Evolutionary conservation across 1,140 invertebrate genomes (phyloP), one percentile per base, ranked within the genome.

Genomic region (Plectrocnemia conspersa): DNA sequence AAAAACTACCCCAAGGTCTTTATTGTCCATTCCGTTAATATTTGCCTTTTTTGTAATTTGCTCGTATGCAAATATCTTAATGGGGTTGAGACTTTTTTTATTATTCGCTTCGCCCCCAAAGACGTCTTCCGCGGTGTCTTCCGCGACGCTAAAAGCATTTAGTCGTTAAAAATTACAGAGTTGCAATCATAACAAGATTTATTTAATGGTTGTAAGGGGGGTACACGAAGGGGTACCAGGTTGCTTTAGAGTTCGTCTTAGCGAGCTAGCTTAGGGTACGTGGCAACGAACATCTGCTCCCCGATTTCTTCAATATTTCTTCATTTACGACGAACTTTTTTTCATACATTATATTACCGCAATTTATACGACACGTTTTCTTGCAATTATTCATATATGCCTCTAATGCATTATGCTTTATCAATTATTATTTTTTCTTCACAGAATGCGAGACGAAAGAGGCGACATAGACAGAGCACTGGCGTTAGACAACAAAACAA

Each of bases 361-460:
- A n/a, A n/a, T n/a, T n/a, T n/a, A n/a, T n/a, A n/a, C n/a, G n/a
- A n/a, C n/a, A n/a, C n/a, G n/a, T n/a, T n/a, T n/a, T n/a, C n/a
- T n/a, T n/a, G n/a, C n/a, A n/a, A n/a, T n/a, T n/a, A n/a, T n/a
- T n/a, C n/a, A n/a, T n/a, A n/a, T n/a, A n/a, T n/a, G n/a, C n/a
- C n/a, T n/a, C n/a, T n/a, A n/a, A n/a, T n/a, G n/a, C n/a, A n/a
- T n/a, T n/a, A n/a, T n/a, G n/a, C n/a, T n/a, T n/a, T 16, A 47
- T 19, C 24, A 45, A 22, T 49, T 3, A 10, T 49, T 50, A 19
- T 38, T 55, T 63, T 63, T 76, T 76, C 70, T 84, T 82, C n/a
- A 16, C 81, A 89, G 87, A 80, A 80, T 91, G 73, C 79, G 87
- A 64, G 89, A 91, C 68, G 89, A 91, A 74, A 77, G 88, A 68